Evolutionary conservation across 2,113 vertebrate genomes (phyloP).

Genomic region (Scortum barcoo): DNA sequence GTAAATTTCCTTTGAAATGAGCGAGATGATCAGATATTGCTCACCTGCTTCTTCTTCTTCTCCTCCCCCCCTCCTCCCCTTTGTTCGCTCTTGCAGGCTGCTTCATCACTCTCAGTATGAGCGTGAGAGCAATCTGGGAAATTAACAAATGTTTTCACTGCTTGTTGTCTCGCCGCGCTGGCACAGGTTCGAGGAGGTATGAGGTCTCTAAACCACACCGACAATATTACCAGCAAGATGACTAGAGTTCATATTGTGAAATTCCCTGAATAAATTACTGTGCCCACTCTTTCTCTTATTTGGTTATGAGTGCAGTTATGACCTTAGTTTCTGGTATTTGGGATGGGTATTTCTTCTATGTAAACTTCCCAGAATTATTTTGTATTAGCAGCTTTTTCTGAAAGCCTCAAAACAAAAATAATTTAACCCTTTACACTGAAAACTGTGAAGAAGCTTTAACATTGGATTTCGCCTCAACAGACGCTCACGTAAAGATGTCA

Average conservation of each 20-base stretch:
- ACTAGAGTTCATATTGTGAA: slow-evolving; percentile 67
- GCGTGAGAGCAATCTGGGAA: slow-evolving; percentile 74
- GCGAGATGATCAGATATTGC: slow-evolving; percentile 33
- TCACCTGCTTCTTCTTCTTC: slow-evolving; percentile 61
- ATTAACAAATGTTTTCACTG: slow-evolving; percentile 63
- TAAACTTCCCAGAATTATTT: slow-evolving; percentile 71
- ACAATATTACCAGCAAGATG: slow-evolving; percentile 52
- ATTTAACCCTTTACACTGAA: slow-evolving; percentile 28
- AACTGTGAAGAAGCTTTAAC: not conserved
- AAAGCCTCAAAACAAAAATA: not conserved
- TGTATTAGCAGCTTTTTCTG: slow-evolving; percentile 4
- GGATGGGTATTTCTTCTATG: slow-evolving; percentile 65
- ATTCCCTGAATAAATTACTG: slow-evolving; percentile 80
- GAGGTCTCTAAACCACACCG: slow-evolving; percentile 37
- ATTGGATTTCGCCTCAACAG: not conserved
- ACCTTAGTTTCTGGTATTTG: slow-evolving; percentile 68
- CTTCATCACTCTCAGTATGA: slow-evolving; percentile 58
- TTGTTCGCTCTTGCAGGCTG: slow-evolving; percentile 15
- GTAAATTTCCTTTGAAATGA: slow-evolving; percentile 75
- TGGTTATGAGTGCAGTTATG: slow-evolving; percentile 61
- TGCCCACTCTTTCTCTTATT: slow-evolving; percentile 74
- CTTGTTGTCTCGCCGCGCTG: slow-evolving; percentile 23
- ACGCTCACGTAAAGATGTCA: too few relatives aligned
- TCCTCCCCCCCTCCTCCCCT: not conserved
- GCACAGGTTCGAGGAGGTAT: slow-evolving; percentile 34